Evolutionary conservation across 1,140 invertebrate species (phyloP).

Genomic region (Rhyacophila brunnea): DNA sequence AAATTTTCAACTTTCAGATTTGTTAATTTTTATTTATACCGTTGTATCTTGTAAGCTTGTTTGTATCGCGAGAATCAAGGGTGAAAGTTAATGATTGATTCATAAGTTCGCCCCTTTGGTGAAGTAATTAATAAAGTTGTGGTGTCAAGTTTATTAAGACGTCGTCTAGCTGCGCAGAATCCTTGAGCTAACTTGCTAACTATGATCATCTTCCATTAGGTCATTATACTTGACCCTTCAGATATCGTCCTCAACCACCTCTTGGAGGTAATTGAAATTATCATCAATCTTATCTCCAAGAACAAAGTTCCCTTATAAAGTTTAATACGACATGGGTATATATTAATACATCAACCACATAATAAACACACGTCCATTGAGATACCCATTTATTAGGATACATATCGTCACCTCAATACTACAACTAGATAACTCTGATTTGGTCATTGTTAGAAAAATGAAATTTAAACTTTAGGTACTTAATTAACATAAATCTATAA

Average conservation of each 20-base stretch:
- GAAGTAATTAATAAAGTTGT: constrained; percentile 32
- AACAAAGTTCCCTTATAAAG: constrained; percentile 15
- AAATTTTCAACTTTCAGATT: too few species aligned
- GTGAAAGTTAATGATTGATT: constrained; percentile 23
- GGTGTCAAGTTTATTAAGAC: constrained; percentile 18
- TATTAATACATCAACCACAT: background rate
- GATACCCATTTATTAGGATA: too few species aligned
- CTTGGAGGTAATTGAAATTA: constrained; percentile 30
- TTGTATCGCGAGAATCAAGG: background rate
- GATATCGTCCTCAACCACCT: constrained; percentile 15
- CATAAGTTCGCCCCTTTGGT: constrained; percentile 15
- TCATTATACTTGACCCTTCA: constrained; percentile 31
- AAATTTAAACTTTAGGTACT: too few species aligned
- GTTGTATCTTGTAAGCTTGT: too few species aligned
- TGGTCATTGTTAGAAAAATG: too few species aligned
- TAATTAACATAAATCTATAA: too few species aligned
- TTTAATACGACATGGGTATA: constrained; percentile 7
- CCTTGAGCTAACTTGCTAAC: constrained; percentile 12
- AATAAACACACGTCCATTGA: too few species aligned
- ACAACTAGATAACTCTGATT: too few species aligned
- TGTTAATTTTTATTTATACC: too few species aligned
- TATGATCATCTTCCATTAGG: constrained; percentile 20
- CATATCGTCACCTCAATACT: too few species aligned
- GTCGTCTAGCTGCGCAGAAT: constrained; percentile 9
- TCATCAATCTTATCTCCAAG: constrained; percentile 29